phyloP scores from a whole-genome alignment of 2,888 invertebrate genomes.

The Malachius bipustulatus region DNA sequence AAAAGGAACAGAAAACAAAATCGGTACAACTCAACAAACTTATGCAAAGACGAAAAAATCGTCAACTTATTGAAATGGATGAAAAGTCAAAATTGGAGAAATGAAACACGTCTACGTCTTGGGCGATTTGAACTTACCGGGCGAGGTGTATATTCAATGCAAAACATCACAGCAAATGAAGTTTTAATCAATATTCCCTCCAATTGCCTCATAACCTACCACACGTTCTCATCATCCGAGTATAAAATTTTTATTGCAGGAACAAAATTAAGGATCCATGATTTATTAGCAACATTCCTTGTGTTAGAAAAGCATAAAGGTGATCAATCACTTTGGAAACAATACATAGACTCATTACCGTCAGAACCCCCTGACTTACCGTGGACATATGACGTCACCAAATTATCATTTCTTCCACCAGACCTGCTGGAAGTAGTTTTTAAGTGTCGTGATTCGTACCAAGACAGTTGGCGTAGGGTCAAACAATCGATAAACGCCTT shows the following conservation, averaged over 20 bases:
- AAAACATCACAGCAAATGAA: conserved; percentile 42
- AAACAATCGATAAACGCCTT: conserved; percentile 36
- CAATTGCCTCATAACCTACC: conserved; percentile 45
- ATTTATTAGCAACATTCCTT: conserved; percentile 62
- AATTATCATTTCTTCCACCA: conserved; percentile 44
- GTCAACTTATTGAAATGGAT: conserved; percentile 43
- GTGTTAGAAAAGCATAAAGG: conserved; percentile 51
- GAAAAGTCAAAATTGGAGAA: conserved; percentile 39
- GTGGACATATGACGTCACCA: conserved; percentile 49
- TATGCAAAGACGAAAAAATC: too few species aligned
- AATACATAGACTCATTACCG: conserved; percentile 62
- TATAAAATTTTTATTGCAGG: conserved; percentile 8
- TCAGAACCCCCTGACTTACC: conserved; percentile 48
- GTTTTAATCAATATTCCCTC: conserved; percentile 47
- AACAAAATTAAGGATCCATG: conserved; percentile 49
- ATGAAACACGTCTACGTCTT: conserved; percentile 43
- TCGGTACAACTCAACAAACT: too few species aligned
- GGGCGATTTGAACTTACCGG: conserved; percentile 52
- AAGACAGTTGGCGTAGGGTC: conserved; percentile 34
- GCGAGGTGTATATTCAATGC: conserved; percentile 56
- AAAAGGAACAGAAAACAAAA: conserved; percentile 26
- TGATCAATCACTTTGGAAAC: conserved; percentile 43
- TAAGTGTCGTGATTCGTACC: conserved; percentile 42
- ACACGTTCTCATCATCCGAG: conserved; percentile 29
- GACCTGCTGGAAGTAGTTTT: conserved; percentile 43